Evolutionary conservation across 2,113 vertebrate genomes (phyloP), one percentile per base, ranked within the genome.

Genomic region (Sula dactylatra): DNA sequence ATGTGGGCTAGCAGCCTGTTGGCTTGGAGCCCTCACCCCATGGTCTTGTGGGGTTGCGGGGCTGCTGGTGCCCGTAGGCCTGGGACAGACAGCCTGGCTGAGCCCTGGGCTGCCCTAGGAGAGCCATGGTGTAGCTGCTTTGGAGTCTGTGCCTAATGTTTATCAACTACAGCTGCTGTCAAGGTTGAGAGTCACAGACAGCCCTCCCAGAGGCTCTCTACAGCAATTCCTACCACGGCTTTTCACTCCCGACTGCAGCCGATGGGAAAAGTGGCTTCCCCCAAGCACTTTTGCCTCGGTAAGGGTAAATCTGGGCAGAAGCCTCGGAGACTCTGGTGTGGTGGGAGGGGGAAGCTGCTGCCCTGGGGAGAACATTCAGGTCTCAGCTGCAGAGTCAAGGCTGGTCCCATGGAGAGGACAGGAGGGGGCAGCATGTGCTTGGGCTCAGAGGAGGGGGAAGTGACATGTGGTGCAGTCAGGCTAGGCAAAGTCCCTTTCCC

Each of bases 341-440:
- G 0, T 26, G 47, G 42, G 7, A 10, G 10, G 6, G 9, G 3
- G 11, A 8, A 31, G 25, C 13, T 74, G 45, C 29, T 77, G 18
- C 32, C 1, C 0, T 16, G 31, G 42, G 49, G 52, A 36, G 16
- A 47, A 13, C 1, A 0, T 17, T 36, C 15, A 36, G 11, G 13
- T 18, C 38, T 45, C 3, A 2, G 16, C 38, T 64, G 29, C 50
- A 16, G 44, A 45, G 52, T 50, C 22, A 18, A 29, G 78, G 44
- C 31, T 67, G 70, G 38, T 87, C 13, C 16, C 1, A 6, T 7
- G 42, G 36, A 65, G 34, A 27, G n/a, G 47, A 55, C 56, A 18
- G 69, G 47, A 82, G 49, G 3, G 36, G 13, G 26, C 69, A 29
- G 40, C 0, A 2, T 31, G 36, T 73, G 17, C 65, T 31, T 3